Base-by-base conservation (phyloP, 2,888 invertebrate species). In the Geotrupes spiniger region DNA sequence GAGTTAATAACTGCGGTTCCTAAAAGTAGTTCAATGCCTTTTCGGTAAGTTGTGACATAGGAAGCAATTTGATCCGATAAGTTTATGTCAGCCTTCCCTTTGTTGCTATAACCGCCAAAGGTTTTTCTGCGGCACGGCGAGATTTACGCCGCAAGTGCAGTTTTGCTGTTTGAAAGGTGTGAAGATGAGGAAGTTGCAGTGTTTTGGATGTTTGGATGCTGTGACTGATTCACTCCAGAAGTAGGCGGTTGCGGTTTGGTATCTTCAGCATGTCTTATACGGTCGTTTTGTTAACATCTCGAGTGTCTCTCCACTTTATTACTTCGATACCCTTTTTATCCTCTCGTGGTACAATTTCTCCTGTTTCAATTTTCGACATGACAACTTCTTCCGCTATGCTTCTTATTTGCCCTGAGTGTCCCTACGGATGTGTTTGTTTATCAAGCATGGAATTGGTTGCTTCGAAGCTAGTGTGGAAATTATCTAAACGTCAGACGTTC, bases 41-140 rank as follows among this genome's bases (percentile, higher is more conserved):
- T 63, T 38, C 62, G 45, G 12, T 60, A 49, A 38, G 61, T 62
- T 39, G 63, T 61, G 36, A n/a, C n/a, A n/a, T n/a, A n/a, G n/a
- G n/a, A n/a, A n/a, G n/a, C n/a, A n/a, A n/a, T n/a, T n/a, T n/a
- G n/a, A n/a, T n/a, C n/a, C n/a, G n/a, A n/a, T n/a, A n/a, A n/a
- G n/a, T 66, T 63, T 38, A 66, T 64, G 25, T 63, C 62, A 46
- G 58, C 26, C 61, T 64, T 57, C 57, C 61, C 46, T 63, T 65
- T 46, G 63, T 62, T 11, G 57, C 60, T 17, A 58, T 25, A 52
- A 64, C 44, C 36, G 60, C 60, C 33, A 57, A 41, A 48, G 61
- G 61, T 56, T 65, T 63, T 42, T 41, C 38, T 50, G 33, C 14
- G 25, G 42, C 21, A 9, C 36, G 14, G 25, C 16, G 16, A 33